Evolutionary conservation across 2,888 invertebrate species (phyloP).

Genomic region (Torymus aiolomorphi): DNA sequence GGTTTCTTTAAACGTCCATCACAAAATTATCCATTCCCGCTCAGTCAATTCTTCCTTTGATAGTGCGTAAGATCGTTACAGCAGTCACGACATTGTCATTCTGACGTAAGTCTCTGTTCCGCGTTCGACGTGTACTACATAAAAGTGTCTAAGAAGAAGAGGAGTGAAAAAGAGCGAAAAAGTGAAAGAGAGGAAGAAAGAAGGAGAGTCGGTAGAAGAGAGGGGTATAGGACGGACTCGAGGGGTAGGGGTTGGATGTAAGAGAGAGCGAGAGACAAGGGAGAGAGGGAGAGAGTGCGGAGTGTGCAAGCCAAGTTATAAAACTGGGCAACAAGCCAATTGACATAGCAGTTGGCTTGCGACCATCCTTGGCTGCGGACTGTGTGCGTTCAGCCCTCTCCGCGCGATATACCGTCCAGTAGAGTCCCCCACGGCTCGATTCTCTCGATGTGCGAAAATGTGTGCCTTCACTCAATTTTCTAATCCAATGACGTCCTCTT

Average conservation of each 20-base stretch:
- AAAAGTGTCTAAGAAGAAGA: conserved; percentile 33
- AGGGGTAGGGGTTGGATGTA: neutral
- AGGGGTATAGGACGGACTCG: conserved; percentile 44
- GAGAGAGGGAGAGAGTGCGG: conserved; percentile 61
- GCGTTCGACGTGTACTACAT: conserved; percentile 38
- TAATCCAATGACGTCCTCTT: conserved; percentile 30
- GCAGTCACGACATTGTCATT: conserved; percentile 59
- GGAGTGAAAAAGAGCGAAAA: conserved; percentile 18
- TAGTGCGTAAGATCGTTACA: neutral
- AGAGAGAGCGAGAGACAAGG: conserved; percentile 52
- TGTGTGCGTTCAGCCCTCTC: neutral
- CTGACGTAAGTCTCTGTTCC: conserved; percentile 64
- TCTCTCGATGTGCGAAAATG: conserved; percentile 29
- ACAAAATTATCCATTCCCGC: conserved; percentile 31
- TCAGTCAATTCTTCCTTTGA: conserved; percentile 2
- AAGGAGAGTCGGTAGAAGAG: conserved; percentile 41
- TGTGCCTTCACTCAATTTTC: conserved; percentile 27
- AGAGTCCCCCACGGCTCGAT: neutral
- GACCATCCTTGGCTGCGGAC: conserved; percentile 71
- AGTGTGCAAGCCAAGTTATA: conserved; percentile 69
- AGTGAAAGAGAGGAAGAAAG: conserved; percentile 34
- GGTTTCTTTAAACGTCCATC: neutral
- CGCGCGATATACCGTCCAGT: neutral
- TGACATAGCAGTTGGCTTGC: conserved; percentile 70
- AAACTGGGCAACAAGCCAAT: conserved; percentile 76